phyloP scores from a whole-genome alignment of 1,140 invertebrate genomes.

The Arctopsyche grandis region DNA sequence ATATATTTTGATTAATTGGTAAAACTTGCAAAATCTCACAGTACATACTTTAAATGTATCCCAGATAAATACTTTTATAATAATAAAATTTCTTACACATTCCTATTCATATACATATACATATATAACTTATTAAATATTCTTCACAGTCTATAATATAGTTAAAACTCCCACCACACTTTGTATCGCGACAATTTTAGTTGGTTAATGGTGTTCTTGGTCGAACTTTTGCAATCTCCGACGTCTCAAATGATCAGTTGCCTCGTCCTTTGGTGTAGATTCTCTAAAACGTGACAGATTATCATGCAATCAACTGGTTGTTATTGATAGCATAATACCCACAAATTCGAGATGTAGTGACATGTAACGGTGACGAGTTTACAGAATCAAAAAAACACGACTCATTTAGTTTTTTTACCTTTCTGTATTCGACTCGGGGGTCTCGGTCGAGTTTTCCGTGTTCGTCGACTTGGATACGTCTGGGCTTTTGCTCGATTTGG shows the following conservation, averaged over 20 bases:
- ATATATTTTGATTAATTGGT: too few species aligned
- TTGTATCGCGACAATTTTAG: background rate
- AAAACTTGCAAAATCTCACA: background rate
- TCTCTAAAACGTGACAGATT: background rate
- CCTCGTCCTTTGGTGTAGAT: slow-evolving; percentile 57
- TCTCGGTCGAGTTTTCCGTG: slow-evolving; percentile 23
- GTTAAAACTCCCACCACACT: slow-evolving; percentile 5
- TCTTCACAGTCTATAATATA: slow-evolving; percentile 35
- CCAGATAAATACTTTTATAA: slow-evolving; percentile 3
- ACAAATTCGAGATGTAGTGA: too few species aligned
- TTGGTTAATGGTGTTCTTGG: slow-evolving; percentile 56
- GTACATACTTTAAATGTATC: too few species aligned
- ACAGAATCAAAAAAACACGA: too few species aligned
- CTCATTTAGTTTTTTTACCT: slow-evolving; percentile 47
- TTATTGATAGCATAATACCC: slow-evolving; percentile 36
- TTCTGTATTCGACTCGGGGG: slow-evolving; percentile 44
- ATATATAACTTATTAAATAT: slow-evolving; percentile 32
- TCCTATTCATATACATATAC: background rate
- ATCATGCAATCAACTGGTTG: too few species aligned
- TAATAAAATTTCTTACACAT: background rate
- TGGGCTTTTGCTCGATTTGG: background rate
- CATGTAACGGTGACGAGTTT: too few species aligned
- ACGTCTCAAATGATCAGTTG: slow-evolving; percentile 71
- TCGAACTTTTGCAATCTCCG: slow-evolving; percentile 77
- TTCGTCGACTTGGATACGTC: background rate